Evolutionary conservation across 2,113 vertebrate genomes (phyloP).

Genomic region (Apistogramma diplotaenia): DNA sequence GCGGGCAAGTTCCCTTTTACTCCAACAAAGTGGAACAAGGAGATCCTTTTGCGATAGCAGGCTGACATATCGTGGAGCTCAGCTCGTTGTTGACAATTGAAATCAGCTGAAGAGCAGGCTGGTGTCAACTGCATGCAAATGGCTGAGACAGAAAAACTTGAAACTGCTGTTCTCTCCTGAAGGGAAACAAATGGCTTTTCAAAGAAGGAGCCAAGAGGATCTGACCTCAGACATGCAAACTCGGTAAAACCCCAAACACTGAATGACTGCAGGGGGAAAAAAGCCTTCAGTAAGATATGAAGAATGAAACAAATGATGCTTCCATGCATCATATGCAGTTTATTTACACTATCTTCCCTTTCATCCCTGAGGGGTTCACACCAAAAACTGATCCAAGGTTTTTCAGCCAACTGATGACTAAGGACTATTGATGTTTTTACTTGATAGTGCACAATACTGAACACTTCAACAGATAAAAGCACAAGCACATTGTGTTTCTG

Average conservation of each 20-base stretch:
- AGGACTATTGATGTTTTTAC: background rate
- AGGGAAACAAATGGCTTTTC: conserved; percentile 34
- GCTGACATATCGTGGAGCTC: conserved; percentile 1
- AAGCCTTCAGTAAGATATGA: background rate
- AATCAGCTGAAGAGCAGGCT: conserved; percentile 30
- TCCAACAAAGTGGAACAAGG: background rate
- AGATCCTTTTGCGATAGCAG: conserved; percentile 23
- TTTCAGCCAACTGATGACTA: background rate
- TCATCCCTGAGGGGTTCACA: background rate
- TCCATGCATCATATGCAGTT: background rate
- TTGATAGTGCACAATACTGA: background rate
- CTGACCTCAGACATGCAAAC: conserved; percentile 20
- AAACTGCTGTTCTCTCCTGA: conserved; percentile 23
- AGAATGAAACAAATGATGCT: background rate
- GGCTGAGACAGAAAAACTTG: conserved; percentile 8
- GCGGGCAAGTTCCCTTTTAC: conserved; percentile 10
- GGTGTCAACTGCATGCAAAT: conserved; percentile 41
- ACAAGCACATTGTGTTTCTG: background rate
- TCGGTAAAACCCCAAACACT: background rate
- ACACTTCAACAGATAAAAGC: background rate
- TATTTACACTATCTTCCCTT: background rate
- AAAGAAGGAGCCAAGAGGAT: conserved; percentile 8
- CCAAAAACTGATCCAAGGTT: background rate
- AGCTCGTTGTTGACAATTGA: conserved; percentile 29
- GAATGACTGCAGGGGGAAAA: background rate